Evolutionary conservation across 2,113 vertebrate species (phyloP).

Genomic region (Sardina pilchardus): DNA sequence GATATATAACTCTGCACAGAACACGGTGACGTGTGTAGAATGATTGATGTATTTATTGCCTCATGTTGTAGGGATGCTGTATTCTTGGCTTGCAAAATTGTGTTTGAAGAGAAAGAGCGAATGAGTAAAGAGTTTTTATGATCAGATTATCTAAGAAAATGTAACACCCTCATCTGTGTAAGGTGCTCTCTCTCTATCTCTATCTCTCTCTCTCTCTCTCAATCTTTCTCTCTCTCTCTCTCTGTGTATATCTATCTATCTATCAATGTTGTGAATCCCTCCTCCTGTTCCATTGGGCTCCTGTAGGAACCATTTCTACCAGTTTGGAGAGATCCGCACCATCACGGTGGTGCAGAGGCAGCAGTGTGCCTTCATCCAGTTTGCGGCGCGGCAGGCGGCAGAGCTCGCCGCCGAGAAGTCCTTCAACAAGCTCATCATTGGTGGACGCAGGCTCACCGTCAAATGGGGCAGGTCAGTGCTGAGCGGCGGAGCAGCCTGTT

Average conservation of each 20-base stretch:
- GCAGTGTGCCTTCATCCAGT: conserved; percentile 98
- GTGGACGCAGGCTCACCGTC: conserved; percentile 92
- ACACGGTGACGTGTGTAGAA: neutral
- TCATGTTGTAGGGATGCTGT: no score
- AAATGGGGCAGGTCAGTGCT: conserved; percentile 91
- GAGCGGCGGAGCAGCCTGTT: neutral
- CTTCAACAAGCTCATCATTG: conserved; percentile 97
- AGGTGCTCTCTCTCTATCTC: neutral
- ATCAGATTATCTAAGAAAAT: neutral
- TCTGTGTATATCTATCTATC: no score
- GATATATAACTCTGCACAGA: neutral
- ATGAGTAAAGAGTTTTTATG: neutral
- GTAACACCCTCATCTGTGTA: neutral
- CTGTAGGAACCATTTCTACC: conserved; percentile 92
- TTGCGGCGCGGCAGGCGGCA: conserved; percentile 88
- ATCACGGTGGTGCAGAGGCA: conserved; percentile 95
- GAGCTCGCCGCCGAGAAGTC: conserved; percentile 97
- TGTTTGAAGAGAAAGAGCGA: neutral
- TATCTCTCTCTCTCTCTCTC: neutral
- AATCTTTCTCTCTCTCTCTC: neutral
- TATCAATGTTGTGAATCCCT: neutral
- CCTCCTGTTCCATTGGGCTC: neutral
- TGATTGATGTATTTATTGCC: no score
- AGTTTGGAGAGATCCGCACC: conserved; percentile 97
- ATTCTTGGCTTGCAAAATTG: neutral